Percentiles rank a stretch among this genome's conserved stretches.
Conservation (phyloP, 1,140 invertebrate genomes). For the Drosophila mojavensis region DNA sequence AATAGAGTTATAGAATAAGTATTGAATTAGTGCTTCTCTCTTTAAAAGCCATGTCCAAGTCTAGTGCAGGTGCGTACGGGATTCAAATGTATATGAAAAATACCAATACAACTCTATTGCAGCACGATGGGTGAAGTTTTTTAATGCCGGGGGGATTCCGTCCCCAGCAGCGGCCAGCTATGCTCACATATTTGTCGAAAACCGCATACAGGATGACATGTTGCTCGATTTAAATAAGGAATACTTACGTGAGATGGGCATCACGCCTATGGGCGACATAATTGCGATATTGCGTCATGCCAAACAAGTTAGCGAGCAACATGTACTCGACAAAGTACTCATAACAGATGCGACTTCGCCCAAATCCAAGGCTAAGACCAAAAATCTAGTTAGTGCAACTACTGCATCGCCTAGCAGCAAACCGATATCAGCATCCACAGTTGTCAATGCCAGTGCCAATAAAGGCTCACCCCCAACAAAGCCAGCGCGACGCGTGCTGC, state of each 20-base stretch:
- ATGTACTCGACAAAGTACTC: slow-evolving; percentile 86
- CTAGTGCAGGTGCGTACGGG: slow-evolving; percentile 59
- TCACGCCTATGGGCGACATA: slow-evolving; percentile 92
- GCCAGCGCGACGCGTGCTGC: slow-evolving; percentile 84
- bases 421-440: not conserved
- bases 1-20: slow-evolving; percentile 13
- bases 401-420: slow-evolving; percentile 14
- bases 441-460: not conserved
- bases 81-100: not conserved
- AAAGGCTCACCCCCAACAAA: slow-evolving; percentile 55
- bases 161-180: slow-evolving; percentile 90
- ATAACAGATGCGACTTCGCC: slow-evolving; percentile 78
- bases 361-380: slow-evolving; percentile 34
- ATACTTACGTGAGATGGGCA: slow-evolving; percentile 93
- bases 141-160: slow-evolving; percentile 91
- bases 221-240: slow-evolving; percentile 92
- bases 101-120: not conserved
- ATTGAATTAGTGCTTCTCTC: not conserved
- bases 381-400: not conserved
- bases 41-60: slow-evolving; percentile 58
- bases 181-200: slow-evolving; percentile 92
- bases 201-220: slow-evolving; percentile 92
- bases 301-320: slow-evolving; percentile 89
- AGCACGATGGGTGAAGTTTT: slow-evolving; percentile 90
- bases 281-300: slow-evolving; percentile 93